Base-by-base conservation (phyloP, 2,888 invertebrate genomes). In the Dexiosoma caninum region DNA sequence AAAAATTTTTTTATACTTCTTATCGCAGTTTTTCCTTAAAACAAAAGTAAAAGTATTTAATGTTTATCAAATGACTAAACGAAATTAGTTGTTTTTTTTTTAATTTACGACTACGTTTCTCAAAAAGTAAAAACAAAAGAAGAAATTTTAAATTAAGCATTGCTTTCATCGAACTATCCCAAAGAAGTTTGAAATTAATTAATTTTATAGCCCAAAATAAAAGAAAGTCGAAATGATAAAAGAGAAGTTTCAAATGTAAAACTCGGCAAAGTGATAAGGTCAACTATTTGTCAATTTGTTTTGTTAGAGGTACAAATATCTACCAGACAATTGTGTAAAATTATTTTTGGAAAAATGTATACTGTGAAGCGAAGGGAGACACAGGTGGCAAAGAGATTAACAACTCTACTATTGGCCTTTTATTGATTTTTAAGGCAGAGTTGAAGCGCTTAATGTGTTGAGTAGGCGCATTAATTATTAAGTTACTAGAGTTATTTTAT, bases 71-170 rank as follows among this genome's bases (percentile, higher is more conserved):
- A 77, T 71, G 66, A 71, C 66, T 78, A 66, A 71, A 27, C 71
- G 46, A 60, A n/a, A 66, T 42, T 30, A 1, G 0, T 19, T 55
- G 8, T 37, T 42, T 30, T 30, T 51, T 42, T 57, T 46, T 35
- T 27, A 40, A 49, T 71, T 71, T 71, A 78, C 71, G 66, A 78
- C 71, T 78, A 66, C 71, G 71, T 71, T 53, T 60, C 21, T 55
- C 4, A 23, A 19, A 49, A 46, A 49, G 19, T 19, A 40, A 74
- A 49, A 51, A 53, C 44, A 64, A 44, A 64, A 55, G 35, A 46
- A 55, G 27, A 72, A 42, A 23, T 40, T 35, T 44, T 2, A 37
- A 53, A 42, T 27, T 21, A 14, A 40, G 40, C 23, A 51, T 53
- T 64, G 71, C 66, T 78, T 71, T 71, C 78, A 53, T 60, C 14